Conservation (phyloP, 2,888 invertebrate genomes). For the Calephelis perditalis region DNA sequence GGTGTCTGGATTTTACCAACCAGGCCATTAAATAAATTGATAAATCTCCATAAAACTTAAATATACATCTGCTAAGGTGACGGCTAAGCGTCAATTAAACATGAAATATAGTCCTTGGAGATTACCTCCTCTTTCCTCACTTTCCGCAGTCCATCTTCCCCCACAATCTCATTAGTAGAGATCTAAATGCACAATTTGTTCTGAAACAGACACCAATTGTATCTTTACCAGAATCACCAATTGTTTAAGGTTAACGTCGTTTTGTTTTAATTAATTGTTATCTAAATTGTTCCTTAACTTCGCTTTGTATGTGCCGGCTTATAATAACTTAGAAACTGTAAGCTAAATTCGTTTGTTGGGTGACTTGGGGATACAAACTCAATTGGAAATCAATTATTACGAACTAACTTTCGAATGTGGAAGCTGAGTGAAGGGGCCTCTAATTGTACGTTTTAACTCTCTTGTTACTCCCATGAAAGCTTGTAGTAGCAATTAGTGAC, state of each 20-base stretch:
- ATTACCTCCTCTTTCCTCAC: slow-evolving; percentile 36
- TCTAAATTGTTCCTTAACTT: slow-evolving; percentile 22
- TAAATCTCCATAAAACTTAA: slow-evolving; percentile 34
- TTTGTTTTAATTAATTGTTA: slow-evolving; percentile 38
- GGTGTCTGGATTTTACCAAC: too few species aligned
- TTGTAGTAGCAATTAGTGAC: too few species aligned
- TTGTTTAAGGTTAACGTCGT: slow-evolving; percentile 49
- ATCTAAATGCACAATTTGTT: slow-evolving; percentile 72
- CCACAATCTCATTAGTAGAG: slow-evolving; percentile 67
- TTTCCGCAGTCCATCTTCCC: slow-evolving; percentile 41
- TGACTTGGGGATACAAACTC: not conserved
- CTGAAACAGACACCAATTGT: slow-evolving; percentile 69
- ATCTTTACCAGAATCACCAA: slow-evolving; percentile 59
- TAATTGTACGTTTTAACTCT: too few species aligned
- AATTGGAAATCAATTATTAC: slow-evolving; percentile 7
- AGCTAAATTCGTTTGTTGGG: not conserved
- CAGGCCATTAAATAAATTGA: not conserved
- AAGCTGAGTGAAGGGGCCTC: too few species aligned
- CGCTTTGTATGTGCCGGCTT: not conserved
- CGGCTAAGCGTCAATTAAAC: slow-evolving; percentile 75
- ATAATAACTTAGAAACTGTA: slow-evolving; percentile 4
- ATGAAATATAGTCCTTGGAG: slow-evolving; percentile 70
- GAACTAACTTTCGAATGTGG: too few species aligned
- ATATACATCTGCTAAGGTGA: slow-evolving; percentile 35
- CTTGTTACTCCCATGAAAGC: too few species aligned